These are phyloP conservation scores for Crotalus tigris DNA, from an alignment of 2,113 vertebrate genomes.

Conservation along the genomic window DNA sequence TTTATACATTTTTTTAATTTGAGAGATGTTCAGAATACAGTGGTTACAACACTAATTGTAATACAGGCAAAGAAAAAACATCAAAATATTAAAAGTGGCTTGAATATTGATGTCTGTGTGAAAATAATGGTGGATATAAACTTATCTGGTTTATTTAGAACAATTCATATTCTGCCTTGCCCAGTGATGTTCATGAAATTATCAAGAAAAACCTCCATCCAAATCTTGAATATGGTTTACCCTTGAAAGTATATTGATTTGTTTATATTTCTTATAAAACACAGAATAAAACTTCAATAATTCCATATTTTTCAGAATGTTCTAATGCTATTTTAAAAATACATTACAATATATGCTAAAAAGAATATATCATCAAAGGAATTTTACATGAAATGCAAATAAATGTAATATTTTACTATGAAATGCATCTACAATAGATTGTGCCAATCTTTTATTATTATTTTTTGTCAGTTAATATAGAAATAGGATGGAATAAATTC, in stretches of 20 bases:
- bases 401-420: neutral
- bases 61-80: neutral
- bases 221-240: neutral
- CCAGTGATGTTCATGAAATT: neutral
- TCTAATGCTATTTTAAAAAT: neutral
- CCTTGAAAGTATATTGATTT: neutral
- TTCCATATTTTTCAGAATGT: neutral
- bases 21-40: neutral
- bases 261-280: neutral
- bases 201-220: neutral
- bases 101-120: neutral
- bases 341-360: neutral
- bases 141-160: neutral
- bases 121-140: neutral
- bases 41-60: neutral
- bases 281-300: neutral
- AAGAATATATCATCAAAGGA: neutral
- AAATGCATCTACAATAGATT: neutral
- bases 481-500: neutral
- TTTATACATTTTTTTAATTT: neutral
- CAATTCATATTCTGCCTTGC: neutral
- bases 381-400: neutral
- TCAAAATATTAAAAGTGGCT: neutral
- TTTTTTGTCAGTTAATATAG: neutral
- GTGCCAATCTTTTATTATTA: neutral